phyloP scores from a whole-genome alignment of 2,113 vertebrate species.

The Perca fluviatilis region DNA sequence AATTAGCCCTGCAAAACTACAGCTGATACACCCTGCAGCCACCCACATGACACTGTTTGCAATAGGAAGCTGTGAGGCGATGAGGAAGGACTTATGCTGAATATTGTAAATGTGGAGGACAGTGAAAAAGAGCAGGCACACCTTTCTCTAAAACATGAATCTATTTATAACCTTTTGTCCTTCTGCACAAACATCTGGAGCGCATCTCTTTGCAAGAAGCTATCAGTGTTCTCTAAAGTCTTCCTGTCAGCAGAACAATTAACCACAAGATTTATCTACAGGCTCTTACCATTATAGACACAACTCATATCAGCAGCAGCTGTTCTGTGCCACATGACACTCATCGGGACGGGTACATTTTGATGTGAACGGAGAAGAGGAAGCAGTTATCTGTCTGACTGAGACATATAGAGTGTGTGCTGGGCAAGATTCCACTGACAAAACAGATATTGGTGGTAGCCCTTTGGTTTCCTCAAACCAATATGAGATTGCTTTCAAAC shows the following conservation, averaged over 20 bases:
- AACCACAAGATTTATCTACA: slow-evolving; percentile 51
- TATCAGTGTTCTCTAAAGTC: slow-evolving; percentile 6
- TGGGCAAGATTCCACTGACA: background rate
- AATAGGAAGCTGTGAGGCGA: background rate
- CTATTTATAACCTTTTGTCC: background rate
- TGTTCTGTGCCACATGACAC: background rate
- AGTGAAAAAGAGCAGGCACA: background rate
- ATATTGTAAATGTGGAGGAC: background rate
- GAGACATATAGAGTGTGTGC: background rate
- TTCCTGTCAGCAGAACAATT: slow-evolving; percentile 54
- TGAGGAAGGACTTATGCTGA: background rate
- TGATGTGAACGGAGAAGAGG: background rate
- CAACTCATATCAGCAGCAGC: slow-evolving; percentile 5
- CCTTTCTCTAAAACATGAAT: background rate
- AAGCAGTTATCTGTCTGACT: background rate
- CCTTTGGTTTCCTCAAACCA: slow-evolving; percentile 6
- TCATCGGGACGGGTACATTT: background rate
- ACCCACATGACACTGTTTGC: no score
- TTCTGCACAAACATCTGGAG: slow-evolving; percentile 12
- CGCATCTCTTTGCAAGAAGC: background rate
- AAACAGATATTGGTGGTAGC: no score
- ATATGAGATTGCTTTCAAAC: background rate
- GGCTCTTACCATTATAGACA: background rate
- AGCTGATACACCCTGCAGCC: background rate
- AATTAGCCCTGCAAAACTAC: background rate